Evolutionary conservation across 2,797 vertebrate species (phyloP), one percentile per base, ranked within the genome.

Genomic region (Ficedula albicollis): DNA sequence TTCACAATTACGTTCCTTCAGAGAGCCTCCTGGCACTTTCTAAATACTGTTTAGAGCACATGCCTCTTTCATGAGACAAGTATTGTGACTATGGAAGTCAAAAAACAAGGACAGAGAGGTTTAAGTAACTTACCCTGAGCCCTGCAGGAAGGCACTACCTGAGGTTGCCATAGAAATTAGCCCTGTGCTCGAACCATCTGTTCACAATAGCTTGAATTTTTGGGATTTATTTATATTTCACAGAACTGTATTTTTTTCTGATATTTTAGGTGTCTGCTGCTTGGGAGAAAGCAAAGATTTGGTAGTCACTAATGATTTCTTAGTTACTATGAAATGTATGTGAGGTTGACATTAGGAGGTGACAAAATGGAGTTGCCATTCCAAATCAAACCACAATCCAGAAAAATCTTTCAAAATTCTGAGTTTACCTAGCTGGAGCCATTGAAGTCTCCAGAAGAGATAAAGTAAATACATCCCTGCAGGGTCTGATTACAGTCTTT

Each of bases 21-120:
- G 67, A 95, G 59, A 94, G 73, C 79, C 87, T 94, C 76, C 76
- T 78, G 83, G 93, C 59, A 55, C 93, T 94, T 94, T 52, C 77
- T 70, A 86, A 90, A 78, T 49, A 46, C 51, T 91, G 51, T 94
- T 90, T 72, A 84, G 76, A 85, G 66, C 83, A 86, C 90, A 90
- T 82, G 66, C 83, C 44, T 86, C 80, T 84, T 86, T 83, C 76
- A 48, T 84, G 87, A 94, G 89, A 78, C 66, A 79, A 56, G 34
- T 34, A 79, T 59, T 79, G 66, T 63, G 80, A 81, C 66, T 63
- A 12, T 34, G n/a, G 49, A 86, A 84, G 80, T 75, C 27, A 90
- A 77, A 90, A 90, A 79, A 76, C 62, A 92, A 91, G 90, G 67
- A 55, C 52, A 88, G 48, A 62, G 87, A 84, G 43, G 58, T 88